Conservation (phyloP, 2,797 vertebrate genomes). For the Botia kubotai region DNA sequence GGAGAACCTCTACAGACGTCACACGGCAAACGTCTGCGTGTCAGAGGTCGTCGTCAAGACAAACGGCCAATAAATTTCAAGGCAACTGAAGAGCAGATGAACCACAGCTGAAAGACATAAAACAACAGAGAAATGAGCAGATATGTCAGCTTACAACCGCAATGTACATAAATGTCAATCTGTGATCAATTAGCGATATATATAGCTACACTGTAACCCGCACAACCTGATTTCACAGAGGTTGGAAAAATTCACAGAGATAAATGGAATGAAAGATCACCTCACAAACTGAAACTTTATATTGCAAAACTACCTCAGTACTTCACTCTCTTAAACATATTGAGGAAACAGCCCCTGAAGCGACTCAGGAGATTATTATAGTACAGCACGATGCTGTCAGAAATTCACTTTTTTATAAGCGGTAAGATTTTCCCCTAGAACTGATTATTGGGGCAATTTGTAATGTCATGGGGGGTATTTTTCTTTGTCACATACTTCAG, state of each 20-base stretch:
- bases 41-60: not conserved
- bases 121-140: constrained; percentile 13
- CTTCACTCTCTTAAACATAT: constrained; percentile 18
- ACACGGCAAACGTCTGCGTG: not conserved
- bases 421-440: too few species aligned
- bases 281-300: constrained; percentile 14
- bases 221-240: constrained; percentile 11
- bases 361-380: constrained; percentile 9
- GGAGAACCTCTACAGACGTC: not conserved
- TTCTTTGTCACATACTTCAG: too few species aligned
- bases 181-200: constrained; percentile 27
- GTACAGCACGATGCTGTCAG: not conserved
- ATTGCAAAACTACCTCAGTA: constrained; percentile 17
- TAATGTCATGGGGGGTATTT: too few species aligned
- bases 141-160: constrained; percentile 1
- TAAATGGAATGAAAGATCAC: constrained; percentile 16
- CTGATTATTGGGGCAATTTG: too few species aligned
- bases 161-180: constrained; percentile 18
- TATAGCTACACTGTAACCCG: constrained; percentile 8
- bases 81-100: constrained; percentile 13
- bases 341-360: not conserved
- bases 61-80: not conserved
- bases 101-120: constrained; percentile 32
- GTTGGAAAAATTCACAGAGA: constrained; percentile 25
- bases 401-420: not conserved